Evolutionary conservation across 2,888 invertebrate genomes (phyloP), one percentile per base, ranked within the genome.

Genomic region (Frankliniella fusca): DNA sequence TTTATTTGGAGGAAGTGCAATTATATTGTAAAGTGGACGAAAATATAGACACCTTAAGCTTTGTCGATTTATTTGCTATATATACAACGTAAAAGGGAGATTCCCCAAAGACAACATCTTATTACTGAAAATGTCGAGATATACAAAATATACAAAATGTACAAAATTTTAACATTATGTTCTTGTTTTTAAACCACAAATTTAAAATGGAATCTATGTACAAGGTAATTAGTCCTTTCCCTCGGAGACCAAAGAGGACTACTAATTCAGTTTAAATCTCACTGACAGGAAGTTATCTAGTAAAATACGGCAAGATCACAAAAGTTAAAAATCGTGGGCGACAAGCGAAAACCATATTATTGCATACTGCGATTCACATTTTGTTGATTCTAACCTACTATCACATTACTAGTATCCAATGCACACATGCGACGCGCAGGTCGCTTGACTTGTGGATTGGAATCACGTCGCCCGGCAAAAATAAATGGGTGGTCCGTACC

Each of bases 91-190:
- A n/a, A n/a, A 23, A 0, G 27, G 18, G 38, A 12, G 10, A 23
- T 76, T 38, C 70, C 10, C 12, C 23, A 27, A 9, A 76, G 27
- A 76, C 12, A 23, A 23, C 12, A 27, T 76, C 27, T 76, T 27
- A 76, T 76, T 27, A 23, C 70, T 76, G 70, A 27, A 76, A 27
- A 27, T 27, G 70, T 76, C 27, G 23, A 76, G 70, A 76, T 76
- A 76, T 76, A 76, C 70, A 70, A 70, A 70, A 70, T 70, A 70
- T 70, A 70, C 70, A 76, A 76, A 76, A 76, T 76, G 70, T 76
- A 76, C 70, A 76, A 76, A 76, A 76, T 76, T 76, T 76, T 27
- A 76, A 11, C 38, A 38, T 10, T 7, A 23, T 12, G n/a, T 76
- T 10, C 12, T 27, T 76, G 12, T 12, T 76, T 23, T 76, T 11